Evolutionary conservation across 2,888 invertebrate species (phyloP), one percentile per base, ranked within the genome.

Genomic region (Agrilus mali): DNA sequence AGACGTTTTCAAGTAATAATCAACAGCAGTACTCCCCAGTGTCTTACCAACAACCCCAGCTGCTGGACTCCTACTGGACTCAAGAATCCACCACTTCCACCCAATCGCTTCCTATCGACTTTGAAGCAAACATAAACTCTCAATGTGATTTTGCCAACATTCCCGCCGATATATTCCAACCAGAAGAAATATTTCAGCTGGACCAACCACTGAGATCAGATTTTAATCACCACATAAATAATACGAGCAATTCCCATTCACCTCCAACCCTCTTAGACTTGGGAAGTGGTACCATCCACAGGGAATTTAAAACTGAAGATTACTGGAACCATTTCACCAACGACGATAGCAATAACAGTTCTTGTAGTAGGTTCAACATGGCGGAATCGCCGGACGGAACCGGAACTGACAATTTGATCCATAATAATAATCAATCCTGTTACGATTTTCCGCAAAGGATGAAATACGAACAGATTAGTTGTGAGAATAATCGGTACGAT

Each of bases 101-200:
- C 4, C 67, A 68, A 49, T 52, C 60, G 17, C 63, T 62, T 46
- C 59, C 60, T 12, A 45, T 55, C 32, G 61, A 61, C 33, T 38
- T 35, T 2, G 35, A 36, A n/a, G 41, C 40, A 42, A 46, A 35
- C 13, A 47, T 48, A 65, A 69, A 64, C 60, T 57, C 40, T 2
- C 68, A 65, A 36, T 77, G 75, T 66, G 80, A 81, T 54, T 77
- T 80, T 42, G 68, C 73, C 1, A 66, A 72, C 1, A 68, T 80
- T 37, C 70, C 75, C 0, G 74, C 76, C 35, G 82, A 84, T 55
- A 69, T 82, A 20, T 83, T 83, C 60, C 82, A 82, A 57, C 82
- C 84, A 0, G 83, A 83, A 58, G 83, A 84, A 62, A 83, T 84
- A 49, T 84, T 84, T 64, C 82, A 83, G 60, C 64, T 83, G 45